Base-by-base conservation (phyloP, 2,888 invertebrate genomes). In the Augochlorella aurata region DNA sequence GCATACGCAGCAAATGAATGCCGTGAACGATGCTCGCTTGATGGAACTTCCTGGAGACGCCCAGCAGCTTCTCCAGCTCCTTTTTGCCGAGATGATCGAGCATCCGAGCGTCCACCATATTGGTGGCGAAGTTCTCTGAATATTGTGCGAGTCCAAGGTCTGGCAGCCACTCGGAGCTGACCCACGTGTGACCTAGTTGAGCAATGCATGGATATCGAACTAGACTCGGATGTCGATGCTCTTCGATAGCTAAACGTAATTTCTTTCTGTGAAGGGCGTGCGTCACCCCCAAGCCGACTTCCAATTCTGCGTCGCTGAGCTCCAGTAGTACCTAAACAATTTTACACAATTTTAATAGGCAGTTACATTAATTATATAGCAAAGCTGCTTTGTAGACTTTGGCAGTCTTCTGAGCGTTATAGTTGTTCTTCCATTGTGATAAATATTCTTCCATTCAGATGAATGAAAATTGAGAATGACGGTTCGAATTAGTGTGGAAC, bases 251-350 rank as follows among this genome's bases (percentile, higher is more conserved):
- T 89, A 99, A 95, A 70, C 98, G 95, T 83, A 99, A 94, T 93
- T 99, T 99, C 94, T 98, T 98, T 90, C 98, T 95, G 93, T 99
- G 98, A 96, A 99, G 97, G 63, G 98, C 97, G 95, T 98, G 98
- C 76, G 96, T 95, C 89, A 99, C 96, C n/a, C 98, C 98, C 79
- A 99, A 94, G 7, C 98, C 98, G 74, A 97, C 97, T 94, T 98
- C 98, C 93, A 99, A 94, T 93, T 99, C 99, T 74, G 97, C 95
- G 93, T 99, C 98, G 92, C 97, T 97, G 91, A 99, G 94, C 94
- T 98, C 98, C 90, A 98, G 95, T 92, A 99, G 95, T 90, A 98
- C 97, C 97, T 97, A 95, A 93, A 72, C 71, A 52, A 74, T 44
- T 21, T 16, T 18, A 8, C 14, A 61, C 16, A 18, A 18, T 61